A percentile compares a stretch with the other conserved stretches of the same genome.
Evolutionary conservation across 2,113 vertebrate species (phyloP).

Genomic region (Bucco capensis): DNA sequence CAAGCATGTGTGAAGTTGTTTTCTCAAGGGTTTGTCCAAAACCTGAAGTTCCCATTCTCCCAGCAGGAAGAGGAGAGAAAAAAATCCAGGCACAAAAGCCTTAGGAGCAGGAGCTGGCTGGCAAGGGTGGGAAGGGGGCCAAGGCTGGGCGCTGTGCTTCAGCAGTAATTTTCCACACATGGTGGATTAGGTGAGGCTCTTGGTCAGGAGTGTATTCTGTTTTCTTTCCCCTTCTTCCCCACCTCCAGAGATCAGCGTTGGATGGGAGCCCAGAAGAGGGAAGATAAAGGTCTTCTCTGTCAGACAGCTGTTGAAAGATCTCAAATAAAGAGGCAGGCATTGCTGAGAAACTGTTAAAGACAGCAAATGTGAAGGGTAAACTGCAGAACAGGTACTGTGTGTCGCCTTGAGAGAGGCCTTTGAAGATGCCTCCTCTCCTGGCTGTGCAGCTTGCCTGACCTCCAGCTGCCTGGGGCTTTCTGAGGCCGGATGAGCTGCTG

Average conservation of each 20-base stretch:
- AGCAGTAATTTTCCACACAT: constrained; percentile 54
- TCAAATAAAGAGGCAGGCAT: constrained; percentile 38
- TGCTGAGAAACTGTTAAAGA: background rate
- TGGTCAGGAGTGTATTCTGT: background rate
- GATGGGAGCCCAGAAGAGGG: constrained; percentile 18
- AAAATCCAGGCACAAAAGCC: constrained; percentile 12
- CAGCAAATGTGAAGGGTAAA: constrained; percentile 14
- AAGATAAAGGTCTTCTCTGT: constrained; percentile 58
- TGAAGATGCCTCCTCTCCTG: background rate
- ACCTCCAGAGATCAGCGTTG: background rate
- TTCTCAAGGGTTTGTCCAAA: constrained; percentile 24
- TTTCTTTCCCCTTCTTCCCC: background rate
- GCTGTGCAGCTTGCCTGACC: background rate
- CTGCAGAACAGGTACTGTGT: background rate
- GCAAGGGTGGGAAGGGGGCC: constrained; percentile 11
- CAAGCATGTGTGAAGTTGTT: background rate
- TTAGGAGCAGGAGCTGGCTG: background rate
- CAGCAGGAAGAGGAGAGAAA: constrained; percentile 29
- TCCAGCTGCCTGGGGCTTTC: background rate
- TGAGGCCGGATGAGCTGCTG: rapidly evolving
- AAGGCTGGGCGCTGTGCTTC: background rate
- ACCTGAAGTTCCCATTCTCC: background rate
- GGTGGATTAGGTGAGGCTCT: constrained; percentile 12
- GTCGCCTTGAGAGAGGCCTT: background rate
- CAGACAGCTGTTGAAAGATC: constrained; percentile 54